Conservation (phyloP, 2,888 invertebrate genomes). For the Drosophila testacea region DNA sequence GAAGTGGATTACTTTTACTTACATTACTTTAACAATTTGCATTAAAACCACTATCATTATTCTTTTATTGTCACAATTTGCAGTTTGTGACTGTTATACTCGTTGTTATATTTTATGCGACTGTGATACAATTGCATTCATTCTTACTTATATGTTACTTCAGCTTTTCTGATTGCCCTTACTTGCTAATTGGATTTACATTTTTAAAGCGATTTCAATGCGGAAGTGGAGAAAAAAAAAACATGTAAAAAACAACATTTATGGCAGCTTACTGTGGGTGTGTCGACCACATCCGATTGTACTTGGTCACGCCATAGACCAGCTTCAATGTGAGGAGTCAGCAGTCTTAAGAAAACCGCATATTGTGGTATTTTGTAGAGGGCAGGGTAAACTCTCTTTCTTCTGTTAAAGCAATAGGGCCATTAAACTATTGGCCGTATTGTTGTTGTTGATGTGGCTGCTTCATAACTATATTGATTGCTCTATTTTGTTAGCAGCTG, state of each 20-base stretch:
- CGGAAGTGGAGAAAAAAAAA: constrained; percentile 48
- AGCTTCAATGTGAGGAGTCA: constrained; percentile 9
- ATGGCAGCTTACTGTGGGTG: constrained; percentile 28
- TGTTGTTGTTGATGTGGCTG: constrained; percentile 10
- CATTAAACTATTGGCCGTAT: constrained; percentile 45
- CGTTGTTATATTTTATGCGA: constrained; percentile 19
- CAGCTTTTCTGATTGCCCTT: constrained; percentile 1
- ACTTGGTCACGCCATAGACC: constrained; percentile 57
- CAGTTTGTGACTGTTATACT: neutral
- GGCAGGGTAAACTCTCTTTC: constrained; percentile 32
- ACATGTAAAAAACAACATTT: constrained; percentile 38
- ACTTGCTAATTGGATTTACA: constrained; percentile 60
- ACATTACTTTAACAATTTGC: too few relatives aligned
- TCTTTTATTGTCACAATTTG: too few relatives aligned
- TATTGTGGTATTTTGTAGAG: constrained; percentile 26
- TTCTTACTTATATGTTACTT: neutral
- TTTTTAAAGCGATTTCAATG: constrained; percentile 33
- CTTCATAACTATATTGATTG: constrained; percentile 42
- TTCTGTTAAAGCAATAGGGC: constrained; percentile 11
- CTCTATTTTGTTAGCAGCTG: constrained; percentile 40
- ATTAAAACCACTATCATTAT: too few relatives aligned
- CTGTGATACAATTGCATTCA: constrained; percentile 19
- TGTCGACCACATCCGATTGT: constrained; percentile 50
- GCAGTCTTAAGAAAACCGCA: constrained; percentile 29
- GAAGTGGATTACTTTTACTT: too few relatives aligned